Percentiles rank a stretch among this genome's conserved stretches.
Evolutionary conservation across 1,140 invertebrate genomes (phyloP).

Genomic region (Bathynomus jamesi): DNA sequence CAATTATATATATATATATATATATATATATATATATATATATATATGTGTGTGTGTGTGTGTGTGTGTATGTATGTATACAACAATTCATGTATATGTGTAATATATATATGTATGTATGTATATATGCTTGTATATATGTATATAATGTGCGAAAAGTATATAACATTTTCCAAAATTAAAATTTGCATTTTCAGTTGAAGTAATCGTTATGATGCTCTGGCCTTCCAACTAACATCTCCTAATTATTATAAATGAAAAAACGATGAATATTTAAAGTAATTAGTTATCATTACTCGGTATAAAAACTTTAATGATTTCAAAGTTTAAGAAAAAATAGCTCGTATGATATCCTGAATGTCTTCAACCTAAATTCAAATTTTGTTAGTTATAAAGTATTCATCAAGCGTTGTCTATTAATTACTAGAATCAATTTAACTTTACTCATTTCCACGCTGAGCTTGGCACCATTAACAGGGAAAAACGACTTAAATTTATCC

Average conservation of each 20-base stretch:
- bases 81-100: neutral
- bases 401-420: neutral
- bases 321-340: neutral
- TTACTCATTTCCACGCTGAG: neutral
- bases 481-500: neutral
- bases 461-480: neutral
- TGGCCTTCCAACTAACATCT: too few species aligned
- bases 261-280: neutral
- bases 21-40: conserved; percentile 2
- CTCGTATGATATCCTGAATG: neutral
- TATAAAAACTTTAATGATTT: neutral
- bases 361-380: neutral
- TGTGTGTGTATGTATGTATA: neutral
- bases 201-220: too few species aligned
- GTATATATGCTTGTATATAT: neutral
- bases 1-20: conserved; percentile 3
- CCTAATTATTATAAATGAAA: conserved; percentile 1
- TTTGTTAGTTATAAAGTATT: neutral
- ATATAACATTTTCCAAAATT: too few species aligned
- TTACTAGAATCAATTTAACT: conserved; percentile 1
- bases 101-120: neutral
- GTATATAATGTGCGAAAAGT: too few species aligned
- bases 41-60: neutral
- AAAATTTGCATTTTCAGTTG: too few species aligned
- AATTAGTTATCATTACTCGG: neutral